Evolutionary conservation across 2,888 invertebrate species (phyloP).

Genomic region (Macroteleia sp.): DNA sequence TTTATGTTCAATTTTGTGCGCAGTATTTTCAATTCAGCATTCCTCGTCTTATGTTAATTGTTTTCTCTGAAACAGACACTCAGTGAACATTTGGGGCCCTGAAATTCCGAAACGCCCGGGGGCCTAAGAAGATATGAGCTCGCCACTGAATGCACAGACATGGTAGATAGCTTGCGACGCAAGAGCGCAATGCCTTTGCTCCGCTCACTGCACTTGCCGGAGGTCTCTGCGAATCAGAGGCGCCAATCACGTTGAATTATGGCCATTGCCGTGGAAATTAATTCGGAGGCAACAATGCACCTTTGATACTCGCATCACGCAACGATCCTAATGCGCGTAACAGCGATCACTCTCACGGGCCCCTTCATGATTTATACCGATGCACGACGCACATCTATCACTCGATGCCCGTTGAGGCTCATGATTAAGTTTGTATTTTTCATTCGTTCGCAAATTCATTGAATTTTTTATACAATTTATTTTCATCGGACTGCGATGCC

Average conservation of each 20-base stretch:
- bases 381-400: constrained; percentile 53
- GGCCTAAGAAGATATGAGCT: constrained; percentile 30
- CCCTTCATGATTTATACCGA: constrained; percentile 52
- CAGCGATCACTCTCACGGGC: constrained; percentile 58
- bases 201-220: constrained; percentile 57
- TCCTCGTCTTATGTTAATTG: constrained; percentile 2
- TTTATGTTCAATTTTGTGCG: neutral
- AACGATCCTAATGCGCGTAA: constrained; percentile 57
- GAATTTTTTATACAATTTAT: constrained; percentile 37
- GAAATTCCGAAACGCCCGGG: constrained; percentile 13
- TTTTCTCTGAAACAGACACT: constrained; percentile 8
- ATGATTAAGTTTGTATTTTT: constrained; percentile 52
- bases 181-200: constrained; percentile 47
- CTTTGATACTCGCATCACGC: constrained; percentile 62
- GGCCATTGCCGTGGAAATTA: constrained; percentile 70
- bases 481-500: constrained; percentile 19
- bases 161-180: constrained; percentile 43
- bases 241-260: constrained; percentile 73
- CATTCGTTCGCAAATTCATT: constrained; percentile 29
- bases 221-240: constrained; percentile 68
- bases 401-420: constrained; percentile 28
- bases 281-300: constrained; percentile 70
- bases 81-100: constrained; percentile 14
- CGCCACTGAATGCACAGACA: constrained; percentile 43
- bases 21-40: neutral